Conservation (phyloP, 2,888 invertebrate species). For the Drosophila recens region DNA sequence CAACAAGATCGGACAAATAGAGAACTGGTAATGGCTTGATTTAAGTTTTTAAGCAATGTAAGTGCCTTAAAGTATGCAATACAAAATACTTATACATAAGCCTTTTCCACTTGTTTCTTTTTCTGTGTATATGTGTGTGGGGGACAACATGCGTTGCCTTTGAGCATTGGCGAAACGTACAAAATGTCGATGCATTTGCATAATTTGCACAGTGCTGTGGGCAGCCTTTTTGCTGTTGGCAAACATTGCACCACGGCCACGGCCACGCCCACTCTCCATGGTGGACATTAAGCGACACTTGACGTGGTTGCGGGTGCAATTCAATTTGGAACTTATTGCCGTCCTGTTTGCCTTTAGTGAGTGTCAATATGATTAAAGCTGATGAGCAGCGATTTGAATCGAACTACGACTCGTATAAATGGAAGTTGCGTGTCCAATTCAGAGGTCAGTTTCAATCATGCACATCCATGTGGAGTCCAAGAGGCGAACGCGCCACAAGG, state of each 20-base stretch:
- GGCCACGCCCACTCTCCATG: constrained; percentile 27
- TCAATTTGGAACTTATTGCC: constrained; percentile 59
- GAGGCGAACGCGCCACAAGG: constrained; percentile 11
- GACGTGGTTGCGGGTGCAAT: constrained; percentile 44
- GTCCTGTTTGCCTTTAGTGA: constrained; percentile 70
- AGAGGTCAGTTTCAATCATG: constrained; percentile 57
- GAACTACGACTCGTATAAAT: constrained; percentile 55
- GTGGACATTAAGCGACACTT: constrained; percentile 49
- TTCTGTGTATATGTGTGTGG: neutral
- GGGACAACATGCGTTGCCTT: neutral
- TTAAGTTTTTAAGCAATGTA: too few species aligned
- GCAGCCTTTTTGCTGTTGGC: constrained; percentile 29
- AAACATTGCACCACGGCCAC: constrained; percentile 28
- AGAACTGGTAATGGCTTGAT: too few species aligned
- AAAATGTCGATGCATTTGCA: constrained; percentile 28
- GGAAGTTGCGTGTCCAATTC: constrained; percentile 9
- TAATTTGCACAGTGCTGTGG: constrained; percentile 17
- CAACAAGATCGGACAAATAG: too few species aligned
- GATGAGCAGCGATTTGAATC: constrained; percentile 63
- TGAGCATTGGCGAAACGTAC: constrained; percentile 13
- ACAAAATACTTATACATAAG: too few species aligned
- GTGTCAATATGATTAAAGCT: constrained; percentile 80
- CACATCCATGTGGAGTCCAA: constrained; percentile 39
- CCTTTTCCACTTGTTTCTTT: too few species aligned
- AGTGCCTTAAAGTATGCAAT: too few species aligned